phyloP scores from a whole-genome alignment of 2,888 invertebrate species.

The Strigamia maritima region DNA sequence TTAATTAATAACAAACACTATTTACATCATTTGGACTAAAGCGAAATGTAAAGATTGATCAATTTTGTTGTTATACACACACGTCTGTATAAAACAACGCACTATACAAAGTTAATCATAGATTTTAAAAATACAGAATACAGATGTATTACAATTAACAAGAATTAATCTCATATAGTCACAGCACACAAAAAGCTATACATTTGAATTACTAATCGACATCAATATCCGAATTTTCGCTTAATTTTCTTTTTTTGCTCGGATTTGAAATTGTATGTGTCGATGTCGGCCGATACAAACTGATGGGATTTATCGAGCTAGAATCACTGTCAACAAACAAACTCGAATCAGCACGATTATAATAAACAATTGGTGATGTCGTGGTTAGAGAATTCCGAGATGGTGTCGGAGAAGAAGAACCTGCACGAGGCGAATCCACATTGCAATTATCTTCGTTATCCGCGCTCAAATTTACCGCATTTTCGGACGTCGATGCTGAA shows the following conservation, averaged over 20 bases:
- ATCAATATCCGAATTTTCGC: conserved; percentile 31
- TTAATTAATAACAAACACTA: background rate
- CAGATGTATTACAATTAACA: background rate
- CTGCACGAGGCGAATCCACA: background rate
- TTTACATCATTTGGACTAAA: background rate
- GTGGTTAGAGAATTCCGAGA: background rate
- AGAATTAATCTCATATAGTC: background rate
- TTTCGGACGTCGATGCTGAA: conserved; percentile 1
- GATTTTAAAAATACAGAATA: background rate
- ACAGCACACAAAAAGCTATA: background rate
- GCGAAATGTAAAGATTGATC: no score
- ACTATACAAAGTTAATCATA: no score
- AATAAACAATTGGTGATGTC: background rate
- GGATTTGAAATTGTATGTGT: background rate
- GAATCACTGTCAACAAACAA: background rate
- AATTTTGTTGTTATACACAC: no score
- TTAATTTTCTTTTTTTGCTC: background rate
- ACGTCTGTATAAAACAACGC: no score
- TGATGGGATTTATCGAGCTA: background rate
- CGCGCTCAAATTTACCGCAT: background rate
- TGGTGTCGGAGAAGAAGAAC: background rate
- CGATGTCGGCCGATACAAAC: background rate
- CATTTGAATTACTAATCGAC: background rate
- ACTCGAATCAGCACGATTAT: background rate
- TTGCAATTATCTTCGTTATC: background rate